Evolutionary conservation across 2,113 vertebrate species (phyloP).

Genomic region (Myrmecobius fasciatus): DNA sequence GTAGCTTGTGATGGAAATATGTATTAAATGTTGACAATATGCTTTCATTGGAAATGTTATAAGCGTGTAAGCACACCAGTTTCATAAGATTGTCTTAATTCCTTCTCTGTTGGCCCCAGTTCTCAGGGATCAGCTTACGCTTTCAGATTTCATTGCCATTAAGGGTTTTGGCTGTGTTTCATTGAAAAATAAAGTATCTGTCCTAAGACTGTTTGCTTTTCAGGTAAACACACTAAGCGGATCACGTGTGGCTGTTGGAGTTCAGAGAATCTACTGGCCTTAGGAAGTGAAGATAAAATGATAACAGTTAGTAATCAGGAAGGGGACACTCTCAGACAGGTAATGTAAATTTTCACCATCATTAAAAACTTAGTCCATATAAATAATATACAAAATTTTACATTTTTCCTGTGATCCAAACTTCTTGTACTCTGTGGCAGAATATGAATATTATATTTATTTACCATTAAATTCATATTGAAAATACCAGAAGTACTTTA

Average conservation of each 20-base stretch:
- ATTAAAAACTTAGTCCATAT: conserved; percentile 29
- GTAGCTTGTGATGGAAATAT: not conserved
- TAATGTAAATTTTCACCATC: conserved; percentile 69
- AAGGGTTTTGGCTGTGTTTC: conserved; percentile 23
- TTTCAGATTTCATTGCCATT: conserved; percentile 28
- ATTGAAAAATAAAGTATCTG: conserved; percentile 32
- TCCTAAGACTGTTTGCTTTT: conserved; percentile 73
- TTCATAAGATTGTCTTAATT: conserved; percentile 8
- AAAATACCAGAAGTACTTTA: conserved; percentile 21
- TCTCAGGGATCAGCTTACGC: not conserved
- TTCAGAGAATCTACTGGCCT: conserved; percentile 92
- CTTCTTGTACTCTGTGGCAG: not conserved
- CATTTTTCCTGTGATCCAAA: conserved; percentile 9
- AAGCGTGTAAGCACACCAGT: conserved; percentile 22
- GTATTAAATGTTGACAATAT: not conserved
- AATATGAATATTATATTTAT: not conserved
- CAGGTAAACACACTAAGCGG: conserved; percentile 96
- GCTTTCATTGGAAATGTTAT: not conserved
- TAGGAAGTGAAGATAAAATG: conserved; percentile 95
- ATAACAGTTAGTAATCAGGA: conserved; percentile 96
- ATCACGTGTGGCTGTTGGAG: conserved; percentile 98
- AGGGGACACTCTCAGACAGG: conserved; percentile 96
- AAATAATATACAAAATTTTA: not conserved
- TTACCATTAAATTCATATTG: conserved; percentile 28
- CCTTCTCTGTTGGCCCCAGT: not conserved